These are phyloP conservation scores for Zaprionus africanus DNA, from an alignment of 1,140 invertebrate genomes.

Conservation along the genomic window DNA sequence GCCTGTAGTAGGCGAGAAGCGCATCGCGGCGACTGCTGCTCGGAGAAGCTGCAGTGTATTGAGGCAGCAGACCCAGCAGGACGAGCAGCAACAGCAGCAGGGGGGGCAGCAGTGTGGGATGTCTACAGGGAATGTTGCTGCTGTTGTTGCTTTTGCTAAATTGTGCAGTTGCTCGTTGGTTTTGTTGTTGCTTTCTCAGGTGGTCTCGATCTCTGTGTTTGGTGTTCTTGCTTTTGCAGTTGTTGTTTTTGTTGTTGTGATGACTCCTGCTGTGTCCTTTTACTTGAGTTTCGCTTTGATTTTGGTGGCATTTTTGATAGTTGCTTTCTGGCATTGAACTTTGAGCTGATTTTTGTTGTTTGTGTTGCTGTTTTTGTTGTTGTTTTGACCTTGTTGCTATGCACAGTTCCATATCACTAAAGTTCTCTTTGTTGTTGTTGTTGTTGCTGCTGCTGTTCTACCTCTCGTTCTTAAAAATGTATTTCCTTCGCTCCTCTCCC, in stretches of 20 bases:
- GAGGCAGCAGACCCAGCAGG: constrained; percentile 34
- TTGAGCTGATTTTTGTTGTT: constrained; percentile 60
- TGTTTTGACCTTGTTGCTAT: constrained; percentile 78
- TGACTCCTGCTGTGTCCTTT: constrained; percentile 34
- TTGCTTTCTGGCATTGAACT: constrained; percentile 62
- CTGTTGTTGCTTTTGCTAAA: constrained; percentile 33
- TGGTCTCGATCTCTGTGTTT: constrained; percentile 73
- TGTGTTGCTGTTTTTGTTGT: constrained; percentile 35
- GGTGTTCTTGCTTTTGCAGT: constrained; percentile 37
- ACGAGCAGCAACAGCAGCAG: constrained; percentile 58
- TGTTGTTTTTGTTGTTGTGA: constrained; percentile 28
- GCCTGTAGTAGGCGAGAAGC: constrained; percentile 72
- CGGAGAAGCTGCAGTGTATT: constrained; percentile 36
- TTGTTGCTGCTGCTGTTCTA: not conserved
- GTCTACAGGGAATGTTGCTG: constrained; percentile 32
- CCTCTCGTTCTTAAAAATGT: constrained; percentile 18
- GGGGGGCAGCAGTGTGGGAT: constrained; percentile 10
- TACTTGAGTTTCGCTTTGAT: constrained; percentile 73
- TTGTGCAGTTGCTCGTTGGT: constrained; percentile 65
- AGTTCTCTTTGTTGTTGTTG: constrained; percentile 40
- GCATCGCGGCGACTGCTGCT: constrained; percentile 61
- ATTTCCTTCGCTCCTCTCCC: not conserved
- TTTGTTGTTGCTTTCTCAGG: constrained; percentile 69
- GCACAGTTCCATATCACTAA: constrained; percentile 77
- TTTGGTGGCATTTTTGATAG: constrained; percentile 78